Evolutionary conservation across 2,113 vertebrate species (phyloP).

Genomic region (Rhinolophus ferrumequinum): DNA sequence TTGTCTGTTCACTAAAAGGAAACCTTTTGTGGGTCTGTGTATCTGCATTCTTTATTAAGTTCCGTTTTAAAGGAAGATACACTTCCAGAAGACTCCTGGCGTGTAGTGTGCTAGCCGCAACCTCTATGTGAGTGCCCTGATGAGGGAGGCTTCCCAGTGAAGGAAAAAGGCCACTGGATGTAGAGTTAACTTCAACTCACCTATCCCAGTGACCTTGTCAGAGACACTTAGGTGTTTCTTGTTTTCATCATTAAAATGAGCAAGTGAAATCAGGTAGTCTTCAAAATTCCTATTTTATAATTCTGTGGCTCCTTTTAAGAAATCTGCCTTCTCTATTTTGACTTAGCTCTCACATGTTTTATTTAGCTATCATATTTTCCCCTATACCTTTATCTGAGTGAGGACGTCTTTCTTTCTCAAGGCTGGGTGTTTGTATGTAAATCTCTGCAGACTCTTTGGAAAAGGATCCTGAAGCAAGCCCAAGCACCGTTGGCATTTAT

Average conservation of each 20-base stretch:
- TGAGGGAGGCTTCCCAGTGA: background rate
- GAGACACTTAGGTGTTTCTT: background rate
- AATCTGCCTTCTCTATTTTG: background rate
- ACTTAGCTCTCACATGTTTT: background rate
- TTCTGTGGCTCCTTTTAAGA: background rate
- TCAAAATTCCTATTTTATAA: slow-evolving; percentile 35
- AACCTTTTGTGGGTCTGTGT: background rate
- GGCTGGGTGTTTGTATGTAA: slow-evolving; percentile 15
- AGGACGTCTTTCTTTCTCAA: slow-evolving; percentile 3
- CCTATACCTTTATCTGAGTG: background rate
- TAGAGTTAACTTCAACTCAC: background rate
- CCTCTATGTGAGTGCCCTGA: background rate
- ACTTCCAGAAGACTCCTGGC: background rate
- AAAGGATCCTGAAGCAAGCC: background rate
- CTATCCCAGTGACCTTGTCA: background rate
- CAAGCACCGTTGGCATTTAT: slow-evolving; percentile 19
- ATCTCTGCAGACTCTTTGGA: slow-evolving; percentile 26
- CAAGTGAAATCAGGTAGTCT: background rate
- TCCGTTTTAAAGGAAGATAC: background rate
- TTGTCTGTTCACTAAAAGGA: background rate
- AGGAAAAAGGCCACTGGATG: background rate
- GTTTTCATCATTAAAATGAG: slow-evolving; percentile 39
- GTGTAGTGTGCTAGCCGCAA: background rate
- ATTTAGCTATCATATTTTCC: background rate
- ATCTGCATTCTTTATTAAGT: background rate